phyloP scores from a whole-genome alignment of 2,113 vertebrate genomes.

The Arothron firmamentum region DNA sequence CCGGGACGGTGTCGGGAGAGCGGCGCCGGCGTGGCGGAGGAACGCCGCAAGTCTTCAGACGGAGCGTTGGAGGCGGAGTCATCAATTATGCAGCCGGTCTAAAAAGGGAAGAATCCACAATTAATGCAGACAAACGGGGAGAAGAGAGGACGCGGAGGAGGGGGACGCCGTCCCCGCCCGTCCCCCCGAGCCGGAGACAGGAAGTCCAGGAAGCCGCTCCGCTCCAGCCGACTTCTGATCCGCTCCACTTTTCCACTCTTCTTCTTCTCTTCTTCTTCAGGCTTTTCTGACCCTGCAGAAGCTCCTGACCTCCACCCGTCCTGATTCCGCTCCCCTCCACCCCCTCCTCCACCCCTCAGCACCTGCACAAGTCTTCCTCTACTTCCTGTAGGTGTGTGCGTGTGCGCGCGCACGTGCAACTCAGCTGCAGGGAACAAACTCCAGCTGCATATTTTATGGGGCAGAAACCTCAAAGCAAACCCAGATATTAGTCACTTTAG shows the following conservation, averaged over 20 bases:
- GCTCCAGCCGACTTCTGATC: too few relatives aligned
- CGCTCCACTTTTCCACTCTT: too few relatives aligned
- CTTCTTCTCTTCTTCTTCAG: too few relatives aligned
- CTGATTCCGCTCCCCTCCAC: too few relatives aligned
- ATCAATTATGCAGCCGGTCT: constrained; percentile 70
- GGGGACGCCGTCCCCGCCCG: too few relatives aligned
- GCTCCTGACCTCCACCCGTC: too few relatives aligned
- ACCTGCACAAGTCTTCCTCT: constrained; percentile 78
- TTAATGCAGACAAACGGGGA: constrained; percentile 66
- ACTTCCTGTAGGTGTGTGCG: constrained; percentile 46
- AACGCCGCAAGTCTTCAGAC: constrained; percentile 23
- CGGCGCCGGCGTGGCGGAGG: too few relatives aligned
- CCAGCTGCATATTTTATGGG: constrained; percentile 98
- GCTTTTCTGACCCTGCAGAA: too few relatives aligned
- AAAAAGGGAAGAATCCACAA: constrained; percentile 63
- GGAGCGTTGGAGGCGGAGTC: constrained; percentile 51
- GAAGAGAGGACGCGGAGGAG: constrained; percentile 16
- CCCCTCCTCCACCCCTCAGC: constrained; percentile 51
- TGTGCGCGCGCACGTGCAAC: not conserved
- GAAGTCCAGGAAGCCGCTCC: too few relatives aligned
- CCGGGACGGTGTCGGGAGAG: constrained; percentile 60
- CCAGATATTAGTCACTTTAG: constrained; percentile 99
- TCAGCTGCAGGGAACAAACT: constrained; percentile 87
- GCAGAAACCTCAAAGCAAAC: constrained; percentile 99
- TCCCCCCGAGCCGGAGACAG: too few relatives aligned